Evolutionary conservation across 1,140 invertebrate genomes (phyloP), one percentile per base, ranked within the genome.

Genomic region (Drosophila ercepeae): DNA sequence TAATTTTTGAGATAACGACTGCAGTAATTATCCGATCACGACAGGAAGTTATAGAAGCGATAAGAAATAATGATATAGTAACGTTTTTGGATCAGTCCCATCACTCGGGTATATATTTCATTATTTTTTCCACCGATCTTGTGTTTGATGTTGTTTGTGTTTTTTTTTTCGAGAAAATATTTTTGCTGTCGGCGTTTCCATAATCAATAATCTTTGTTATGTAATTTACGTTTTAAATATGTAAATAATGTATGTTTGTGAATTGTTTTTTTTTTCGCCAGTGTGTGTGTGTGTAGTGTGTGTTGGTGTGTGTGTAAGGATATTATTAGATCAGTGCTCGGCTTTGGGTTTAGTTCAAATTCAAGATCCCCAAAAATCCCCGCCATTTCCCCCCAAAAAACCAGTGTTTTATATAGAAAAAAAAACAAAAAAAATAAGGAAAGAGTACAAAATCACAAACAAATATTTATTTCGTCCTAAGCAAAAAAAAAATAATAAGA

Each of bases 391-490:
- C 2, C 25, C n/a, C 52, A 14, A 11, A 16, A 46, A 27, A 45
- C 21, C 60, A 64, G 41, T 63, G 54, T 36, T 36, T n/a, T n/a
- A n/a, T n/a, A n/a, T 45, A 63, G 18, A 36, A 32, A 36, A 63
- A 53, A 63, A 63, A 58, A 44, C 11, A 27, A 9, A 58, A 44
- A 7, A 27, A 9, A 16, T 4, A 4, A 8, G 11, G 36, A 59
- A 27, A 60, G 14, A 42, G 16, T 18, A 50, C 34, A 59, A 41
- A n/a, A 45, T 21, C 42, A 59, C 21, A 39, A 60, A 48, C 16
- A 60, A 64, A 27, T 13, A 64, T 64, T 64, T 64, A 64, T 64
- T 64, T 64, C 16, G 55, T 44, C 42, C 32, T 64, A 64, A 46
- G 55, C 16, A 42, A n/a, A n/a, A n/a, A n/a, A n/a, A n/a, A n/a